Evolutionary conservation across 92 coral and sea anemone genomes (phyloP).

Genomic region (Actinernus sp.): DNA sequence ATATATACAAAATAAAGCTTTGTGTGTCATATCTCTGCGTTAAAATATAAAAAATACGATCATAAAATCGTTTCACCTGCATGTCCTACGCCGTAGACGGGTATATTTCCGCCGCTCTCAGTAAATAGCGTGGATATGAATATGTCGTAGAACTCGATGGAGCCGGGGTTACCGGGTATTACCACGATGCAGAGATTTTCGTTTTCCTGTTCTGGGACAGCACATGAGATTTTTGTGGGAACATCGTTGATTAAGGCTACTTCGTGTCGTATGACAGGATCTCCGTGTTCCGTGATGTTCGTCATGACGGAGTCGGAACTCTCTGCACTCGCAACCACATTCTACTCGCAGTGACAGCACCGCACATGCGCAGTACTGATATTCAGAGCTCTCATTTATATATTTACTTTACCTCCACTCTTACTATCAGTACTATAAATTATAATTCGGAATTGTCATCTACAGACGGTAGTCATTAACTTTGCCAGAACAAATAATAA

Average conservation of each 20-base stretch:
- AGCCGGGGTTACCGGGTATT: constrained; percentile 97
- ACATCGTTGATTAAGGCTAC: constrained; percentile 78
- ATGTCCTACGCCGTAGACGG: constrained; percentile 93
- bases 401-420: too few relatives aligned
- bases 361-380: not conserved
- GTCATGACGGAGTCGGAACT: not conserved
- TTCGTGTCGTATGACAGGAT: constrained; percentile 61
- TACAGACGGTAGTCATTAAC: too few relatives aligned
- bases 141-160: constrained; percentile 91
- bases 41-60: too few relatives aligned
- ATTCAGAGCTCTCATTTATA: too few relatives aligned
- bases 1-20: not conserved
- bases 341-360: not conserved
- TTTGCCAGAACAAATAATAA: too few relatives aligned
- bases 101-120: constrained; percentile 69
- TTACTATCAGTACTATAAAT: too few relatives aligned
- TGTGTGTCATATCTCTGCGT: not conserved
- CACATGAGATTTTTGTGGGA: constrained; percentile 87
- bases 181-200: constrained; percentile 67
- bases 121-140: constrained; percentile 79
- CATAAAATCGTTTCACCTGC: constrained; percentile 74
- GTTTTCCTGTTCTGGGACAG: constrained; percentile 49
- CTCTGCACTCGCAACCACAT: not conserved
- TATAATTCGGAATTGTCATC: too few relatives aligned
- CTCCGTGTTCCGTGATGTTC: not conserved